phyloP scores from a whole-genome alignment of 2,888 invertebrate species.

The Thyatira batis region DNA sequence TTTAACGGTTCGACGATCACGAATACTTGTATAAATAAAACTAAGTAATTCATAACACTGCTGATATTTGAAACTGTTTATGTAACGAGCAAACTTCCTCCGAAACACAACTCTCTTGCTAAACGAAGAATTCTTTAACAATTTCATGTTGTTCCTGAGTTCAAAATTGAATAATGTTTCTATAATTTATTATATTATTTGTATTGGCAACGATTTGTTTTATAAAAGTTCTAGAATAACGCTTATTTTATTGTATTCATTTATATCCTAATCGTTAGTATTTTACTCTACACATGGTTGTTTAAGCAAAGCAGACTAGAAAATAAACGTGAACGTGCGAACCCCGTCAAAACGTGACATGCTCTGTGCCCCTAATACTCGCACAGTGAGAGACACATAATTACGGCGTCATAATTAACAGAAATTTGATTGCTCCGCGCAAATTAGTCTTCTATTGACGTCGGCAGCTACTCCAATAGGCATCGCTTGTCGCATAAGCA shows the following conservation, averaged over 20 bases:
- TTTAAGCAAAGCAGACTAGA: not conserved
- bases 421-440: constrained; percentile 67
- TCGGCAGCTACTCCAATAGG: constrained; percentile 54
- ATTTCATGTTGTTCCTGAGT: constrained; percentile 23
- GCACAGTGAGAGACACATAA: constrained; percentile 39
- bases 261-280: no score
- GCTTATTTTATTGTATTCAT: no score
- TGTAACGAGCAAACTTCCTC: constrained; percentile 34
- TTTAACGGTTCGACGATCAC: constrained; percentile 11
- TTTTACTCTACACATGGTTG: no score
- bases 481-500: constrained; percentile 58
- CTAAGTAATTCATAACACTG: constrained; percentile 24
- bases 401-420: constrained; percentile 59
- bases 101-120: constrained; percentile 24
- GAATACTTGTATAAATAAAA: constrained; percentile 27
- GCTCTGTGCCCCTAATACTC: constrained; percentile 3
- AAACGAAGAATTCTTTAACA: constrained; percentile 28
- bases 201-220: no score
- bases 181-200: constrained; percentile 25
- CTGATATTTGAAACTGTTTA: constrained; percentile 37
- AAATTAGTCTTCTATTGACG: constrained; percentile 72
- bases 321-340: not conserved
- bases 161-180: constrained; percentile 17
- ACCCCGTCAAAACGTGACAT: not conserved
- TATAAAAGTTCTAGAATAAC: no score